Evolutionary conservation across 37 sponge, comb jelly and placozoan genomes (phyloP), one percentile per base, ranked within the genome.

Genomic region (Mnemiopsis leidyi): DNA sequence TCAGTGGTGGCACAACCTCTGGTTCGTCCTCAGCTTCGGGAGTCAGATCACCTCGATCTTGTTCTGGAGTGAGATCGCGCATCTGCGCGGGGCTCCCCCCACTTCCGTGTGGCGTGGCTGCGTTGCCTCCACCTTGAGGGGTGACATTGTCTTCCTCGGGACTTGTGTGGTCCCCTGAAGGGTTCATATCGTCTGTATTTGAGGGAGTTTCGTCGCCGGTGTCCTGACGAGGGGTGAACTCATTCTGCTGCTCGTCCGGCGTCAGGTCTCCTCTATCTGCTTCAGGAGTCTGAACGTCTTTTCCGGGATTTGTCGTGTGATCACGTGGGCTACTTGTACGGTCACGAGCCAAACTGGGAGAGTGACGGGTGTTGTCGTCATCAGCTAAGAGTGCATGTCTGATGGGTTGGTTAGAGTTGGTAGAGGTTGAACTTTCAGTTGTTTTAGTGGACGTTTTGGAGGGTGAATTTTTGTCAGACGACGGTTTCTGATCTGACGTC

Each of bases 161-260:
- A 13, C 61, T 48, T 18, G 13, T 13, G 5, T 48, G 9, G 13
- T 13, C 61, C 13, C 61, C 61, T 48, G 5, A 13, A 48, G 61
- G 61, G 61, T 48, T 48, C 5, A 48, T 13, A 28, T 69, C 73
- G n/a, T 21, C 73, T 21, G 23, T 20, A 3, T 69, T 69, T 5
- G 73, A 69, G 2, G 73, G 73, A 25, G 73, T 69, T 69, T 69
- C 73, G 73, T 48, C 61, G 13, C 61, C 61, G 61, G 61, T 48
- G 13, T 48, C 61, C 61, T 48, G 61, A 18, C 61, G 5, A 48
- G 61, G 61, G 61, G 61, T 48, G 13, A 48, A 13, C 9, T 48
- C 13, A 13, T 48, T 13, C 61, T 48, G 61, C 13, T 48, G 9
- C 13, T 48, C 61, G 13, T 48, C 61, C 5, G 61, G 61, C 5